Base-by-base conservation (phyloP, 2,888 invertebrate genomes). In the Hypomecis atomaria region DNA sequence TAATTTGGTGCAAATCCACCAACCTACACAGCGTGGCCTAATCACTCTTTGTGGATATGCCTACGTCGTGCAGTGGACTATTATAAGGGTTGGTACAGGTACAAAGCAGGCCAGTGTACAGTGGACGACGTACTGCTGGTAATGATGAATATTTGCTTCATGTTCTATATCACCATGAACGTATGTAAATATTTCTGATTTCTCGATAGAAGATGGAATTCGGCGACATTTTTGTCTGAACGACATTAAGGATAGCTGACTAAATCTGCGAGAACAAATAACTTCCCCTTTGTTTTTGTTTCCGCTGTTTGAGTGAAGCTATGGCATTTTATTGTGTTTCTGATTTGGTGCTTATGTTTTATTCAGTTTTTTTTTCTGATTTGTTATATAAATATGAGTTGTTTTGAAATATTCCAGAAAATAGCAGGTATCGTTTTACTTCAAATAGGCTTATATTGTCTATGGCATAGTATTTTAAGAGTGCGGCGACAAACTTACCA, bases 111-210 rank as follows among this genome's bases (percentile, higher is more conserved):
- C 40, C 40, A 6, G 0, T 40, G 8, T 40, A 4, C 38, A 23
- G 23, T 23, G 23, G 23, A 3, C 23, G 23, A 23, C 23, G 23
- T 23, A 23, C 23, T 1, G 23, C 3, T 71, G 57, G 50, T 61
- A 40, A 50, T 63, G 44, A 58, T 54, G 57, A 67, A 69, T 59
- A 49, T 65, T 62, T 43, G 57, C 62, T 43, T 40, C 48, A 11
- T 50, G 50, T 55, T 45, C 9, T 9, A 36, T 43, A 23, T 50
- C 11, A n/a, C 23, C 58, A 47, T 8, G 11, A 9, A 5, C 11
- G 44, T 13, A 79, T 78, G 75, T 79, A 78, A 75, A 81, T 81
- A 79, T 76, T 75, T 73, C 76, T 72, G 72, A 71, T 69, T 70
- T 68, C 69, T 66, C 62, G 65, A 71, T 63, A 66, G 66, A 62